Evolutionary conservation across 1,140 invertebrate genomes (phyloP).

Genomic region (Megalopta genalis): DNA sequence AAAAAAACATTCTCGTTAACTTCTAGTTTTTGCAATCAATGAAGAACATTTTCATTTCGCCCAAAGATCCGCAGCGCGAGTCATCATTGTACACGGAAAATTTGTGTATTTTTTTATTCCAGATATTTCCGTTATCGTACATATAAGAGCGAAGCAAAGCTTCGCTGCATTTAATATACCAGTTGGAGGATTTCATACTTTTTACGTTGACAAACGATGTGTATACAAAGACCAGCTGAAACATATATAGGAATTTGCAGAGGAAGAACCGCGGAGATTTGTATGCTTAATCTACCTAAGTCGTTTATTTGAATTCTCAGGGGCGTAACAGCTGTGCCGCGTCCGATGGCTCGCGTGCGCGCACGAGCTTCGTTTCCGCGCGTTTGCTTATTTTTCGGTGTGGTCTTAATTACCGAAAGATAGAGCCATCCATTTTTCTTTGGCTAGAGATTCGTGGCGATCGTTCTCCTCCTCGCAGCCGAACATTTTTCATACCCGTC

Average conservation of each 20-base stretch:
- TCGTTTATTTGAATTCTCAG: slow-evolving; percentile 71
- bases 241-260: slow-evolving; percentile 42
- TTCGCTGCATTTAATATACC: not conserved
- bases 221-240: slow-evolving; percentile 39
- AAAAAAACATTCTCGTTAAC: too few relatives aligned
- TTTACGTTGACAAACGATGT: slow-evolving; percentile 7
- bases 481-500: not conserved
- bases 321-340: slow-evolving; percentile 70
- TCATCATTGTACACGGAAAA: too few relatives aligned
- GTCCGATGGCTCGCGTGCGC: slow-evolving; percentile 41
- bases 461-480: too few relatives aligned
- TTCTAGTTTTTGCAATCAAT: too few relatives aligned
- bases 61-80: too few relatives aligned
- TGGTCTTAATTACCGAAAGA: slow-evolving; percentile 77
- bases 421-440: slow-evolving; percentile 74
- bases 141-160: not conserved
- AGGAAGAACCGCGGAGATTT: slow-evolving; percentile 58
- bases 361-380: slow-evolving; percentile 39
- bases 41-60: too few relatives aligned
- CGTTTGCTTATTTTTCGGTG: slow-evolving; percentile 70
- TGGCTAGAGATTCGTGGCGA: slow-evolving; percentile 40
- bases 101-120: not conserved
- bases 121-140: not conserved
- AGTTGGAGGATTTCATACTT: not conserved
- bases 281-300: slow-evolving; percentile 71